These are phyloP conservation scores for Hyles euphorbiae DNA, from an alignment of 1,140 invertebrate species.

Conservation along the genomic window DNA sequence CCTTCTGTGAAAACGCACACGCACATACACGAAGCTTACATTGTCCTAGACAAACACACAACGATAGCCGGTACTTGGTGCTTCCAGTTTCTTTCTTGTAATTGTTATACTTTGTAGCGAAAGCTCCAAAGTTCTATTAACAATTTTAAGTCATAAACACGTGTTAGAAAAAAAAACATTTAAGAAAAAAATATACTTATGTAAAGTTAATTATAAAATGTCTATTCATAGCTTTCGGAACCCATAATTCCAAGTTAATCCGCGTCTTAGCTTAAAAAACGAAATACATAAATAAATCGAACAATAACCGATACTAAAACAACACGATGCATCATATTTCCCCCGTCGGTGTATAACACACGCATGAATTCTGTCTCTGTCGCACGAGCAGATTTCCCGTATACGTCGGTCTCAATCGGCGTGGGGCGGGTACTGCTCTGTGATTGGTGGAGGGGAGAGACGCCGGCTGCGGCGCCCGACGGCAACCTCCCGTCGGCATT, in stretches of 20 bases:
- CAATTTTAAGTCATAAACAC: no score
- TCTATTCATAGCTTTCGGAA: slow-evolving; percentile 8
- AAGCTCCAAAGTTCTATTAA: no score
- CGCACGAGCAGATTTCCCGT: slow-evolving; percentile 32
- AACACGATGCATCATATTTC: slow-evolving; percentile 73
- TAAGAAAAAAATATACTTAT: no score
- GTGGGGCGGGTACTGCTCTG: slow-evolving; percentile 53
- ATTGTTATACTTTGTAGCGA: no score
- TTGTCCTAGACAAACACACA: slow-evolving; percentile 9
- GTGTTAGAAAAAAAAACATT: no score
- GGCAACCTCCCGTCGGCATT: slow-evolving; percentile 56
- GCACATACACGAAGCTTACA: slow-evolving; percentile 24
- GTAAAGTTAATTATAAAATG: no score
- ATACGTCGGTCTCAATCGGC: slow-evolving; percentile 34
- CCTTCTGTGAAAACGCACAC: slow-evolving; percentile 40
- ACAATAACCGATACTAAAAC: slow-evolving; percentile 68
- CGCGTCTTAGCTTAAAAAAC: slow-evolving; percentile 54
- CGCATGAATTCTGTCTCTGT: slow-evolving; percentile 42
- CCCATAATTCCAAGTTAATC: slow-evolving; percentile 36
- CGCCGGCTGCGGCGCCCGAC: slow-evolving; percentile 26
- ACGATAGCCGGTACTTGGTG: no score
- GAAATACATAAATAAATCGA: slow-evolving; percentile 63
- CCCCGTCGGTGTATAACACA: slow-evolving; percentile 48
- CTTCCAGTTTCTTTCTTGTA: no score
- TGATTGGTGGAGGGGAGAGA: slow-evolving; percentile 62